Percentiles rank a stretch among this genome's conserved stretches.
Conservation (phyloP, 2,797 vertebrate genomes). For the Lycodopsis pacificus region DNA sequence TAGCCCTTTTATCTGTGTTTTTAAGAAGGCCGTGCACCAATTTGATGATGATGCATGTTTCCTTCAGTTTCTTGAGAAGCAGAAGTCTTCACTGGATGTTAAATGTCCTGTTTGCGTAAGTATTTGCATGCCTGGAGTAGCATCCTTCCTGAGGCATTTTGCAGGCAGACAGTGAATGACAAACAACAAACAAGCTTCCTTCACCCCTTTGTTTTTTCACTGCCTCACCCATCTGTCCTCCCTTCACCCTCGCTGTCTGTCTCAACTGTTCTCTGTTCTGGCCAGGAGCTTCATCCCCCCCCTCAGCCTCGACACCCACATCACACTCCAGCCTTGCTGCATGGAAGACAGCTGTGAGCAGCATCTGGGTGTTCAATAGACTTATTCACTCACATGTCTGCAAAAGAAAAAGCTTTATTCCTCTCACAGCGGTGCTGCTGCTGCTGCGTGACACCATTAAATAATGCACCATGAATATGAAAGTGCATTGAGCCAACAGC, state of each 20-base stretch:
- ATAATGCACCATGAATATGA: conserved; percentile 31
- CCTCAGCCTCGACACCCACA: not conserved
- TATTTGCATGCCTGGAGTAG: conserved; percentile 44
- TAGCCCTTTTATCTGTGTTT: conserved; percentile 25
- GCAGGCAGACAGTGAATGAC: conserved; percentile 60
- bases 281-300: conserved; percentile 26
- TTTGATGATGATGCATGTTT: conserved; percentile 19
- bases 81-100: conserved; percentile 32
- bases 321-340: conserved; percentile 17
- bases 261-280: conserved; percentile 28
- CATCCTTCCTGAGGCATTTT: conserved; percentile 43
- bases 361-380: conserved; percentile 13
- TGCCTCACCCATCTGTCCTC: conserved; percentile 59
- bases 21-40: conserved; percentile 8
- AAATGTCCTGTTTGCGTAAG: conserved; percentile 39
- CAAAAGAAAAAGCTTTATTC: not conserved
- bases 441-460: not conserved
- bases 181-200: conserved; percentile 63
- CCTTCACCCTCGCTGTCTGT: conserved; percentile 25
- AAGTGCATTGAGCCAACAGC: conserved; percentile 11
- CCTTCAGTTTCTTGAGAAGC: conserved; percentile 15
- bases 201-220: conserved; percentile 26
- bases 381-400: conserved; percentile 16
- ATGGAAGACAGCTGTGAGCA: conserved; percentile 32
- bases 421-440: conserved; percentile 5